A percentile compares a stretch with the other conserved stretches of the same genome.
Conservation (phyloP, 2,113 vertebrate genomes). For the Polypterus senegalus region DNA sequence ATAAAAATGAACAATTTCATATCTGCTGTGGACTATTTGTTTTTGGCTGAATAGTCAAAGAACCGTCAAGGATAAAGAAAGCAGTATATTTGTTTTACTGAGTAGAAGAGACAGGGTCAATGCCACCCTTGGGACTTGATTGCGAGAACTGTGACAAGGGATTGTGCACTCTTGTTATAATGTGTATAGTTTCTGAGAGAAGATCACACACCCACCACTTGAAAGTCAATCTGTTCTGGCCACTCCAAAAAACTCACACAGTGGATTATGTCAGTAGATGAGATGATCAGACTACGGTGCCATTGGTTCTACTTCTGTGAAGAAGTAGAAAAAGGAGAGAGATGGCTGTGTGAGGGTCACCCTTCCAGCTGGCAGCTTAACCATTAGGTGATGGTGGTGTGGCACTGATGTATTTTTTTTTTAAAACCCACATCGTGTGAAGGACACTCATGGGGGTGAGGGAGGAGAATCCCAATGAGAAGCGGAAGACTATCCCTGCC, state of each 20-base stretch:
- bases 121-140: conserved; percentile 33
- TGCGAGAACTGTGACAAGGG: neutral
- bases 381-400: too few relatives aligned
- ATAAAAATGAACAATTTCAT: conserved; percentile 45
- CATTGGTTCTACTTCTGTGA: too few relatives aligned
- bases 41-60: conserved; percentile 26
- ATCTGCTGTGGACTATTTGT: conserved; percentile 70
- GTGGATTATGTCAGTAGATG: too few relatives aligned
- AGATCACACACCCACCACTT: too few relatives aligned
- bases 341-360: too few relatives aligned
- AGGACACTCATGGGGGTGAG: conserved; percentile 37
- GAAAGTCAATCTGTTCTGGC: too few relatives aligned
- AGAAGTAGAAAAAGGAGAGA: too few relatives aligned
- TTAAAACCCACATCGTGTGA: conserved; percentile 27
- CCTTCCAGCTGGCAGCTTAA: too few relatives aligned
- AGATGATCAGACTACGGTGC: too few relatives aligned
- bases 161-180: too few relatives aligned
- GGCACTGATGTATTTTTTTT: conserved; percentile 21
- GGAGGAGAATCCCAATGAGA: conserved; percentile 28
- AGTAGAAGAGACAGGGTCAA: conserved; percentile 16
- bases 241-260: too few relatives aligned
- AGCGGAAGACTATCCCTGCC: conserved; percentile 51
- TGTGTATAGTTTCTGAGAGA: too few relatives aligned
- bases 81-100: conserved; percentile 23
- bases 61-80: conserved; percentile 44